Percentiles rank a stretch among this genome's conserved stretches.
Conservation (phyloP, 2,797 vertebrate genomes). For the Tiaroga cobitis region DNA sequence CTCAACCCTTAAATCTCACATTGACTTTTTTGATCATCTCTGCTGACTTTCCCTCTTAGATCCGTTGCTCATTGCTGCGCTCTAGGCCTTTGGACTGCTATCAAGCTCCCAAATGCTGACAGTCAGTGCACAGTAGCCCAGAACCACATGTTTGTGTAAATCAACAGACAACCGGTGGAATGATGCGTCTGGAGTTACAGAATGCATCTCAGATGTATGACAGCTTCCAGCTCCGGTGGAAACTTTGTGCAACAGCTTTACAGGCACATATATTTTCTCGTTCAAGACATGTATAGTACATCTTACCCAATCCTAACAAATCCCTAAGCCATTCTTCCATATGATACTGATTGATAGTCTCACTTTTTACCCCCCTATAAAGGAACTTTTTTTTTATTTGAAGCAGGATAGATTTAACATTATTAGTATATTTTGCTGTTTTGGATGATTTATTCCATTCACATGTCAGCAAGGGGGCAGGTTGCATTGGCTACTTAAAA, state of each 20-base stretch:
- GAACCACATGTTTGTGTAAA: slow-evolving; percentile 45
- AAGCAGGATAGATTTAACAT: slow-evolving; percentile 19
- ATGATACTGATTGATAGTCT: slow-evolving; percentile 69
- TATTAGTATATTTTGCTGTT: slow-evolving; percentile 58
- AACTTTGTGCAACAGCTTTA: slow-evolving; percentile 54
- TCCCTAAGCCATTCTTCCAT: slow-evolving; percentile 62
- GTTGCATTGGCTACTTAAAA: slow-evolving; percentile 45
- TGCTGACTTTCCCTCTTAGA: slow-evolving; percentile 22
- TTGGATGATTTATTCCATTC: slow-evolving; percentile 33
- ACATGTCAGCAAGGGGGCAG: slow-evolving; percentile 30
- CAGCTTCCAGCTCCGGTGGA: slow-evolving; percentile 65
- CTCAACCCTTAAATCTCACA: not conserved
- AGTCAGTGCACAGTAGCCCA: slow-evolving; percentile 59
- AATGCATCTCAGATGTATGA: slow-evolving; percentile 71
- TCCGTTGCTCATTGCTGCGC: not conserved
- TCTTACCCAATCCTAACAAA: slow-evolving; percentile 63
- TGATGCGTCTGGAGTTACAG: slow-evolving; percentile 58
- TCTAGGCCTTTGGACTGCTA: slow-evolving; percentile 19
- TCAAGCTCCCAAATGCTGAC: slow-evolving; percentile 37
- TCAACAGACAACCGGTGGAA: slow-evolving; percentile 58
- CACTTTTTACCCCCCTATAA: slow-evolving; percentile 56
- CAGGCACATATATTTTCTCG: slow-evolving; percentile 47
- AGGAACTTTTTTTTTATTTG: slow-evolving; percentile 8
- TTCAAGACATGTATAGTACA: slow-evolving; percentile 49
- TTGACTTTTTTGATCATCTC: slow-evolving; percentile 13